These are phyloP conservation scores for Panopea generosa DNA, from an alignment of 2,888 invertebrate species.

Conservation along the genomic window DNA sequence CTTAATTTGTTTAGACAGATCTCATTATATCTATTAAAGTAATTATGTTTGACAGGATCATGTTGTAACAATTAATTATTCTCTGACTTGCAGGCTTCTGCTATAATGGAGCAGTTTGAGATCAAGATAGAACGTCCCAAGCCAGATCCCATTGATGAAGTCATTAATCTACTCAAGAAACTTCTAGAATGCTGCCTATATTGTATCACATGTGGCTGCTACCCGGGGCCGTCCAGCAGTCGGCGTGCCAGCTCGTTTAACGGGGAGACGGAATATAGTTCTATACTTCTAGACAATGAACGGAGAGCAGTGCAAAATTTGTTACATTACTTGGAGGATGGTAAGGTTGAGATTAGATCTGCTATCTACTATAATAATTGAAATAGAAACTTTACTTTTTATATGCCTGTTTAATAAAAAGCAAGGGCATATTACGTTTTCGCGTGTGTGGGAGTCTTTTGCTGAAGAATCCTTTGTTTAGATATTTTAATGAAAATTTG, in stretches of 20 bases:
- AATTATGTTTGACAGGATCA: no score
- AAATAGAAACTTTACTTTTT: no score
- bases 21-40: no score
- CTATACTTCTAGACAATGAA: slow-evolving; percentile 76
- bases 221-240: slow-evolving; percentile 51
- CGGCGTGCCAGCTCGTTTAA: slow-evolving; percentile 53
- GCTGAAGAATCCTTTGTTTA: no score
- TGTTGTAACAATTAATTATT: no score
- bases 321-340: slow-evolving; percentile 76
- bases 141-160: slow-evolving; percentile 67
- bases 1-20: no score
- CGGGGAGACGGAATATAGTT: slow-evolving; percentile 68
- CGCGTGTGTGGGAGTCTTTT: no score
- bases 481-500: no score
- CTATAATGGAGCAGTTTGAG: slow-evolving; percentile 68
- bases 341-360: no score
- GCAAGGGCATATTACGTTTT: no score
- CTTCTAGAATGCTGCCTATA: slow-evolving; percentile 74
- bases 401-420: no score
- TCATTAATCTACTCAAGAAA: slow-evolving; percentile 68
- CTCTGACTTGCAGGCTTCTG: slow-evolving; percentile 67
- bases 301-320: slow-evolving; percentile 74
- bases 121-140: slow-evolving; percentile 72
- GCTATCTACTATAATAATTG: no score
- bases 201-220: slow-evolving; percentile 79